These are phyloP conservation scores for Cacoxenus indagator DNA, from an alignment of 2,888 invertebrate genomes.

Conservation along the genomic window DNA sequence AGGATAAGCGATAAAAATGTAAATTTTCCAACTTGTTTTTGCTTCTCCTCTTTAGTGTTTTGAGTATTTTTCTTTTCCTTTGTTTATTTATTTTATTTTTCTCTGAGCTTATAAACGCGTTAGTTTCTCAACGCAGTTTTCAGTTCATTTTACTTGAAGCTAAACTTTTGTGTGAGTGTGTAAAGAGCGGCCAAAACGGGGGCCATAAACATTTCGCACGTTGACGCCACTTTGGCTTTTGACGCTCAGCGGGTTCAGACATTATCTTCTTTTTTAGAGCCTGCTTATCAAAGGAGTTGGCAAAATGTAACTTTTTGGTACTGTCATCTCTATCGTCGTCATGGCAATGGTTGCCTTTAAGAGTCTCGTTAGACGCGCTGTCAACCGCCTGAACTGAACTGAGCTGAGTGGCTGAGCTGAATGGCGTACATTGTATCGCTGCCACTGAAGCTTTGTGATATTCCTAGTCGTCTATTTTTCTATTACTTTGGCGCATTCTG, in stretches of 20 bases:
- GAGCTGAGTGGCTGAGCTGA: not conserved
- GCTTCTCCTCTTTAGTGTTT: not conserved
- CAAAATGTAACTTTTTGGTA: not conserved
- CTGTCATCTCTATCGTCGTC: not conserved
- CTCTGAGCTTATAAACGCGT: not conserved
- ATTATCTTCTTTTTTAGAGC: not conserved
- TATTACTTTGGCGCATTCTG: not conserved
- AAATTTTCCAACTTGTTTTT: constrained; percentile 69
- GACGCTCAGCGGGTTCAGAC: not conserved
- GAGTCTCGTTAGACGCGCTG: constrained; percentile 19
- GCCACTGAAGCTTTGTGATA: too few relatives aligned
- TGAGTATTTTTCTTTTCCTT: not conserved
- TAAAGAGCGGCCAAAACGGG: not conserved
- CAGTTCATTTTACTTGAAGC: constrained; percentile 17
- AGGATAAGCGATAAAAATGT: constrained; percentile 96
- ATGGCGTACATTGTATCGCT: not conserved
- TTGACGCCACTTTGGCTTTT: constrained; percentile 18
- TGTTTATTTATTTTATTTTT: not conserved
- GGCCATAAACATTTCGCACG: not conserved
- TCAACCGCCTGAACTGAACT: not conserved
- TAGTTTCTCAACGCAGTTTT: not conserved
- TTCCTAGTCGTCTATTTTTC: not conserved
- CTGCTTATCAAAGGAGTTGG: constrained; percentile 5
- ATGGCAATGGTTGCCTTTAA: not conserved
- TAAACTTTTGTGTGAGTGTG: not conserved